Evolutionary conservation across 2,888 invertebrate genomes (phyloP).

Genomic region (Eupithecia abbreviata): DNA sequence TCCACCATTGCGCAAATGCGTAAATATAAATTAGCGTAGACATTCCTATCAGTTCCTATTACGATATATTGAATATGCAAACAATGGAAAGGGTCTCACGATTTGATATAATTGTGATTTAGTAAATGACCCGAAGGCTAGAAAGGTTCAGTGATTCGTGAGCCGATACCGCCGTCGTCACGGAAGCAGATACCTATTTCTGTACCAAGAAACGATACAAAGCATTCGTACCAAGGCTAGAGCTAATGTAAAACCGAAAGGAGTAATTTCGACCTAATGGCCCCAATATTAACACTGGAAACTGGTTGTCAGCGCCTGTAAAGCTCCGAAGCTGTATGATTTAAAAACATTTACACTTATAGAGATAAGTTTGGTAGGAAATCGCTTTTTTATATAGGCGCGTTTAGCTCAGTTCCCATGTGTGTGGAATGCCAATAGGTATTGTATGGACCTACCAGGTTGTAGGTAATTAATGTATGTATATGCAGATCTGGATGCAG

Average conservation of each 20-base stretch:
- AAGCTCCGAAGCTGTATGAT: not conserved
- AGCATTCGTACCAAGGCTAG: constrained; percentile 55
- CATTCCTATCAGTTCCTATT: constrained; percentile 25
- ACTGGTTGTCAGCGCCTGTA: not conserved
- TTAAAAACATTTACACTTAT: too few species aligned
- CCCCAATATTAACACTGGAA: constrained; percentile 11
- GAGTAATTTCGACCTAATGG: constrained; percentile 47
- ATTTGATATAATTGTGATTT: constrained; percentile 49
- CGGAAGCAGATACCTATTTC: constrained; percentile 64
- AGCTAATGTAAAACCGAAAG: constrained; percentile 59
- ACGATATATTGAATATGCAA: constrained; percentile 47
- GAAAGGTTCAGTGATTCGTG: constrained; percentile 56
- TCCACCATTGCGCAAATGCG: constrained; percentile 6
- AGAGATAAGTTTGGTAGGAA: too few species aligned
- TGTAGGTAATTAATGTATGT: too few species aligned
- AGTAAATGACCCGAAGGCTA: constrained; percentile 45
- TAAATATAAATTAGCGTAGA: not conserved
- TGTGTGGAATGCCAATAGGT: not conserved
- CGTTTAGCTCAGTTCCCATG: not conserved
- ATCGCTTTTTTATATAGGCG: too few species aligned
- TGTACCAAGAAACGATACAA: constrained; percentile 49
- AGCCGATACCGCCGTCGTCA: constrained; percentile 55
- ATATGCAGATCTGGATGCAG: too few species aligned
- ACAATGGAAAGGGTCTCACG: constrained; percentile 57
- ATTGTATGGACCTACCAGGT: too few species aligned